phyloP scores from a whole-genome alignment of 2,888 invertebrate species.

The Leptothorax acervorum region DNA sequence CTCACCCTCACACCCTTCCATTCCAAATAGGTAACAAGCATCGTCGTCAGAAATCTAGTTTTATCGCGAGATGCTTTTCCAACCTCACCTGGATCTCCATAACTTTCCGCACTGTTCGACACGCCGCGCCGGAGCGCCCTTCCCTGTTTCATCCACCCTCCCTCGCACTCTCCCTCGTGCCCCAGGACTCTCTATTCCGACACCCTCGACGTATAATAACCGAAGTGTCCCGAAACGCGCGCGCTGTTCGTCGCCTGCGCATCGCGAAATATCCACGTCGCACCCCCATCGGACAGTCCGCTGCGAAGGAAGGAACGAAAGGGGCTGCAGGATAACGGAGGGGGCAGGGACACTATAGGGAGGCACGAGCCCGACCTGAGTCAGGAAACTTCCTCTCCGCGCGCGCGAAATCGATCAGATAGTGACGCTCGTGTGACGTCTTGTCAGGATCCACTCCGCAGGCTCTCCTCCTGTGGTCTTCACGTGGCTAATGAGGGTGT shows the following conservation, averaged over 20 bases:
- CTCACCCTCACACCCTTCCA: neutral
- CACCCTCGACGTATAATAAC: constrained; percentile 38
- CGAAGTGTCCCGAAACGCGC: constrained; percentile 45
- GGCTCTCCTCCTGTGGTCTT: constrained; percentile 29
- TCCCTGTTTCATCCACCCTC: neutral
- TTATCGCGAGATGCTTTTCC: constrained; percentile 24
- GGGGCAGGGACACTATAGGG: constrained; percentile 33
- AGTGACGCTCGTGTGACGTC: constrained; percentile 48
- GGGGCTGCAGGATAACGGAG: constrained; percentile 26
- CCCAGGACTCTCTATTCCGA: constrained; percentile 25
- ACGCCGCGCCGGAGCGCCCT: neutral
- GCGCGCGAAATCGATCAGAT: constrained; percentile 59
- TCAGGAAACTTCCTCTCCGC: constrained; percentile 57
- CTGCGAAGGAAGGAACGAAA: constrained; percentile 23
- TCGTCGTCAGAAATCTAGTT: constrained; percentile 32
- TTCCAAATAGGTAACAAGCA: constrained; percentile 42
- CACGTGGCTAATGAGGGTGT: constrained; percentile 29
- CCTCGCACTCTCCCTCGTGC: neutral
- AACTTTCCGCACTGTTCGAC: constrained; percentile 38
- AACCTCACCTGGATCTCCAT: constrained; percentile 39
- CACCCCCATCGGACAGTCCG: constrained; percentile 23
- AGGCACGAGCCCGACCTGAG: constrained; percentile 55
- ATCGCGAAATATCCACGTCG: constrained; percentile 31
- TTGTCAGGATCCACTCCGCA: constrained; percentile 34
- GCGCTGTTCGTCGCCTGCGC: constrained; percentile 47